Base-by-base conservation (phyloP, 2,888 invertebrate genomes). In the Callyntrura guangdongensis region DNA sequence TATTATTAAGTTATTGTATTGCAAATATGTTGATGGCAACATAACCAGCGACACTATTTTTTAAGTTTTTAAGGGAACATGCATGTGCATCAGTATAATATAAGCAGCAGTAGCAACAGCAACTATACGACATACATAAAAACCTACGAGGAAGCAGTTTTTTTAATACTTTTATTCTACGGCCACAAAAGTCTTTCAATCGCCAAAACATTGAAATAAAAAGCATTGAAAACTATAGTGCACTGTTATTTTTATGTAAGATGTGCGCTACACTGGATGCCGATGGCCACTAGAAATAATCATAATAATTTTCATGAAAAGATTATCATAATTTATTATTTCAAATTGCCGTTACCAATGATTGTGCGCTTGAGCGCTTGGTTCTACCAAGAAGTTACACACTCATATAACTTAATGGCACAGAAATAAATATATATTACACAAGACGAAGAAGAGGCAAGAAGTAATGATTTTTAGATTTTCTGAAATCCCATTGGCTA, bases 261-360 rank as follows among this genome's bases (percentile, higher is more conserved):
- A 64, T 53, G 25, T 25, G 77, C 14, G 14, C 14, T 77, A 45
- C 45, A 45, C 45, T 72, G 72, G 72, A 36, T 45, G 86, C 86
- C 86, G 86, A 25, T 77, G 86, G 86, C 61, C 27, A 61, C 22
- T 69, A 49, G 53, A 79, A 85, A 85, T 85, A 85, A 77, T 56
- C 74, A 86, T 82, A 82, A 61, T 82, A 82, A 82, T 82, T 74
- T 77, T 56, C 74, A 86, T 61, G 72, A 82, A 59, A 59, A 86
- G 25, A 86, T 86, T 86, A 86, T 45, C 56, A 86, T 77, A 86
- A 86, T 86, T 86, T 86, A 74, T 61, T 47, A 84, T 59, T 74
- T 74, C 17, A 53, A 86, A 86, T 85, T 85, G 56, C 69, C 69
- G 72, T 79, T 79, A 59, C 79, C 27, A 56, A 4, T 49, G 49